A percentile compares a stretch with the other conserved stretches of the same genome.
Conservation (phyloP, 2,888 invertebrate species). For the Synergus umbraculus region DNA sequence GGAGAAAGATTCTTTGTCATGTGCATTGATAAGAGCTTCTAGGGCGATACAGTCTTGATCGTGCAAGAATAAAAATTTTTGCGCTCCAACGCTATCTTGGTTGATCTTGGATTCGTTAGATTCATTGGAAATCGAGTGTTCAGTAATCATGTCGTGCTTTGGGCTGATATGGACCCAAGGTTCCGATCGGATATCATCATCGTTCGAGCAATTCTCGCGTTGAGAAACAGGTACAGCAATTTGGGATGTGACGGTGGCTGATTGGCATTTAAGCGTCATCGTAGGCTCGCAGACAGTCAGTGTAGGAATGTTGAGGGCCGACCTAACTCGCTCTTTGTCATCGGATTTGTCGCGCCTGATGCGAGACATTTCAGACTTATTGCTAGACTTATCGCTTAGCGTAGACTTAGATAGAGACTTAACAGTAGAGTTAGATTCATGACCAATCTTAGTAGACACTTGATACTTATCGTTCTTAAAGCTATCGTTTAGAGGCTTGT, state of each 20-base stretch:
- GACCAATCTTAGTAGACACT: conserved; percentile 66
- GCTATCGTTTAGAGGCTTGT: conserved; percentile 73
- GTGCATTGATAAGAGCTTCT: conserved; percentile 36
- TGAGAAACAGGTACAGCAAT: conserved; percentile 75
- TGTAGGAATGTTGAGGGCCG: conserved; percentile 76
- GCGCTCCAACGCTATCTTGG: conserved; percentile 38
- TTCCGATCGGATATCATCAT: conserved; percentile 54
- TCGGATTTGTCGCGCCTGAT: conserved; percentile 65
- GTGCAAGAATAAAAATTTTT: conserved; percentile 43
- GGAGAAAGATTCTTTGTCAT: conserved; percentile 26
- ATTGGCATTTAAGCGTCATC: conserved; percentile 77
- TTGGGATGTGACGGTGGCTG: conserved; percentile 75
- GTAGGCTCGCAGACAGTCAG: conserved; percentile 77
- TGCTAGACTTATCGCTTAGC: conserved; percentile 73
- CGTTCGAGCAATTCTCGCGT: conserved; percentile 64
- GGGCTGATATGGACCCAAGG: neutral
- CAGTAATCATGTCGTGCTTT: conserved; percentile 32
- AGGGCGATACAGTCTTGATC: conserved; percentile 25
- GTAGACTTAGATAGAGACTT: conserved; percentile 76
- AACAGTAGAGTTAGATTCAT: conserved; percentile 72
- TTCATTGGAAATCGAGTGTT: conserved; percentile 50
- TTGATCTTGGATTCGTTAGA: conserved; percentile 18
- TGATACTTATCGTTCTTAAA: conserved; percentile 70
- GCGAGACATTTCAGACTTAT: conserved; percentile 73
- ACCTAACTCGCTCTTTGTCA: conserved; percentile 62